Evolutionary conservation across 92 coral and sea anemone species (phyloP), one percentile per base, ranked within the genome.

Genomic region (Siderastrea siderea): DNA sequence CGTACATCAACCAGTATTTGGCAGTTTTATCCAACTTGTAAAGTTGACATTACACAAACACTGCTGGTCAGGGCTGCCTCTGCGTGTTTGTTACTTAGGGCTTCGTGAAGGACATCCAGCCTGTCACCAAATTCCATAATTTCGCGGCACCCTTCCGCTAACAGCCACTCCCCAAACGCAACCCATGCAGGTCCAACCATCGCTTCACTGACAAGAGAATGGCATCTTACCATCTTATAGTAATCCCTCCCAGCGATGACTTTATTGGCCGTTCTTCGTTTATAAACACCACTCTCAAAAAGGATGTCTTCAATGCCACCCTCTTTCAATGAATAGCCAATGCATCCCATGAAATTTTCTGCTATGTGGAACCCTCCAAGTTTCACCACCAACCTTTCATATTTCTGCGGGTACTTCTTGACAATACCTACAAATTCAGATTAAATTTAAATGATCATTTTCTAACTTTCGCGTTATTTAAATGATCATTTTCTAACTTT

Each of bases 171-270:
- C 60, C 60, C 72, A 79, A 79, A 79, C 57, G 84, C 84, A 62
- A 57, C 84, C 84, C 84, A 79, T 70, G 84, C 84, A 7, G 60
- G 84, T 9, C 84, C 84, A 62, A 47, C 72, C 84, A 79, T 62
- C 17, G 84, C 84, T 47, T 79, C 83, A 78, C 83, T 78, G 83
- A 78, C 83, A 14, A 78, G 52, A n/a, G 73, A 57, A 63, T 60
- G 84, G 47, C 71, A 79, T 79, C 73, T 79, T 3, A 79, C 17
- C 84, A 79, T 79, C 58, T 79, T 79, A n/a, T 79, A 79, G 48
- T 79, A 79, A 71, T 79, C 84, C 44, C 68, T 79, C 72, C 84
- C 84, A 57, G 84, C 73, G 14, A 79, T 63, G 11, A 79, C 84
- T 43, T 79, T 77, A 54, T 77, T 77, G 9, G 81, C 81, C 15